Base-by-base conservation (phyloP, 2,113 vertebrate genomes). In the Rhinoptilus africanus region DNA sequence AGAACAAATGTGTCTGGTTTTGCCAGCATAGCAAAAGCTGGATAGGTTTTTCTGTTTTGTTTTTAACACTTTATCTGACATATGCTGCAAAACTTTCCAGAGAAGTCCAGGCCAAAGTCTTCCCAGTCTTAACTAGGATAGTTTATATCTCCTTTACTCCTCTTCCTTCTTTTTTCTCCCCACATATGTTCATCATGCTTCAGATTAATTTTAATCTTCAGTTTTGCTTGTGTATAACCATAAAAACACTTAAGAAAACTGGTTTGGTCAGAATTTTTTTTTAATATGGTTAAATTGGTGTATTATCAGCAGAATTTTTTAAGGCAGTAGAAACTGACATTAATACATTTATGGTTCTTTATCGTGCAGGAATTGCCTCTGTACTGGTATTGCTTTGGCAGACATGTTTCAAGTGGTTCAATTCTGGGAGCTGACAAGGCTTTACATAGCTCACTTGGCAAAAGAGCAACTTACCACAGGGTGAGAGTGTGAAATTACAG, bases 381-480 rank as follows among this genome's bases (percentile, higher is more conserved):
- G 4, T 14, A 67, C 83, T 71, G 41, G 79, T 92, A 63, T 11
- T 37, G 47, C 51, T 92, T 84, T 60, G 81, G 67, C 37, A 63
- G 39, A 34, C 45, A 20, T 30, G 54, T 80, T 93, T 93, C 76
- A 63, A 81, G 91, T 27, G 68, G 81, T 51, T 43, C 26, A 78
- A 2, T 72, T 89, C 74, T 34, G 47, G 78, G 35, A 95, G 68
- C 41, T 92, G 94, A 89, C 93, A 89, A 71, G 83, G 76, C 51
- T 91, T 93, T 96, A 81, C 75, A 67, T 28, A 74, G 80, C 83
- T 92, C 84, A 56, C 47, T 96, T 96, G 91, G 96, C 91, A 96
- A 92, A 96, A 92, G 89, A 93, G 68, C 68, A 95, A 27, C 45
- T 88, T 77, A 95, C 71, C 9, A 2, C 89, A 92, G 80, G 60